Conservation (phyloP, 2,113 vertebrate genomes). For the Brachirus orientalis region DNA sequence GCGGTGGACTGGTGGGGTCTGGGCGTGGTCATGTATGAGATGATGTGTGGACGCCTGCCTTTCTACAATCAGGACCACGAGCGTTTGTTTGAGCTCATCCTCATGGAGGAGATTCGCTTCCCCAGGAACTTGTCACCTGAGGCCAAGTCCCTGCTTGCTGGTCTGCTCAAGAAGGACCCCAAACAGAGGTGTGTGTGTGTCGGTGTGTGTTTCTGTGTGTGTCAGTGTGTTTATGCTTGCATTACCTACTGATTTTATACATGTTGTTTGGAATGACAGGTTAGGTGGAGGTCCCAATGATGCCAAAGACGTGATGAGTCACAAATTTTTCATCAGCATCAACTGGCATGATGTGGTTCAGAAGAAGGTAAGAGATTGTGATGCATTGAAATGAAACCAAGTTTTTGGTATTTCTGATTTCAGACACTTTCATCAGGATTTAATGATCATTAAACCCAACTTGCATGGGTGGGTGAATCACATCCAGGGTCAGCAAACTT, state of each 20-base stretch:
- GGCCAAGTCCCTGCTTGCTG: constrained; percentile 86
- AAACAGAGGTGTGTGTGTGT: constrained; percentile 84
- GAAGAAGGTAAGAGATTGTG: constrained; percentile 82
- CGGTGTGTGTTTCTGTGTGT: neutral
- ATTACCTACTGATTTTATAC: neutral
- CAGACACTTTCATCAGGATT: no score
- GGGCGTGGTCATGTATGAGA: constrained; percentile 94
- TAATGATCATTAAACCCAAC: no score
- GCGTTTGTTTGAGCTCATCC: constrained; percentile 92
- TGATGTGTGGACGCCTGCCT: constrained; percentile 91
- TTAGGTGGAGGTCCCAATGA: constrained; percentile 88
- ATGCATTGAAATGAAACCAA: neutral
- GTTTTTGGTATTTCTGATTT: neutral
- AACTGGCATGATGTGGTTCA: constrained; percentile 90
- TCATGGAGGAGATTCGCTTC: constrained; percentile 96
- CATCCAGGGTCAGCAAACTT: no score
- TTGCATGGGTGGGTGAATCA: no score
- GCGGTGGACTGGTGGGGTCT: constrained; percentile 96
- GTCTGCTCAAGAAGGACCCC: constrained; percentile 90
- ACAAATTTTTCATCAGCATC: constrained; percentile 86
- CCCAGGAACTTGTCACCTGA: constrained; percentile 89
- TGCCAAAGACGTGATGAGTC: constrained; percentile 90
- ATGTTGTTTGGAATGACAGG: constrained; percentile 70
- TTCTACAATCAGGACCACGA: constrained; percentile 96
- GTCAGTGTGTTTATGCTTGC: neutral